Conservation (phyloP, 2,888 invertebrate genomes). For the Malthinus flaveolus region DNA sequence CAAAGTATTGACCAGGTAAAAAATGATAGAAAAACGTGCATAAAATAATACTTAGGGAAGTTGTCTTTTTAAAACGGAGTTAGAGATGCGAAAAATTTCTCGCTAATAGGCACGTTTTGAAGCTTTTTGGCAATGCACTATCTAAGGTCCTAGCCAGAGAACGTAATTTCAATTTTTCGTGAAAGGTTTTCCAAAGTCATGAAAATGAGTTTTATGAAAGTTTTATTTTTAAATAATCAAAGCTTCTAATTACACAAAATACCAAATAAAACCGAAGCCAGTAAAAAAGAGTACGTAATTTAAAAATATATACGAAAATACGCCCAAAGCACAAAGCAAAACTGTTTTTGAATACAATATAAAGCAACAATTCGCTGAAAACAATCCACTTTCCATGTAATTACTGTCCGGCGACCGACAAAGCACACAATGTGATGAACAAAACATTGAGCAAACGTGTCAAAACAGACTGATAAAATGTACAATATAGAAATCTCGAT, state of each 20-base stretch:
- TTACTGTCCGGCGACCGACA: conserved; percentile 26
- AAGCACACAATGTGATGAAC: conserved; percentile 24
- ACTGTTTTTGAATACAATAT: conserved; percentile 14
- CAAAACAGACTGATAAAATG: conserved; percentile 25
- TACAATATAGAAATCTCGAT: conserved; percentile 14
- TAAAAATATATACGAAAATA: not conserved
- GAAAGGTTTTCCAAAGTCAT: no score
- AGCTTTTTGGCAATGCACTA: no score
- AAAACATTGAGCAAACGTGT: conserved; percentile 24
- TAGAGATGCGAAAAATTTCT: no score
- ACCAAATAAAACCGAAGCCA: not conserved
- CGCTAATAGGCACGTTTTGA: no score
- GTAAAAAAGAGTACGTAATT: not conserved
- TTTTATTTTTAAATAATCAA: no score
- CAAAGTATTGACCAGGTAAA: no score
- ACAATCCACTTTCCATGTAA: conserved; percentile 23
- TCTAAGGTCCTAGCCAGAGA: no score
- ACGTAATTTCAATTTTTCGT: no score
- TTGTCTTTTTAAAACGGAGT: no score
- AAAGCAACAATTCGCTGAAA: conserved; percentile 13
- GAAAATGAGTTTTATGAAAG: no score
- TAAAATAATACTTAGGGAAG: no score
- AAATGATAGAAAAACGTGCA: no score
- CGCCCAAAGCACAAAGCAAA: conserved; percentile 12
- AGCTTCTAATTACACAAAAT: not conserved